These are phyloP conservation scores for Erpobdella octoculata DNA, from an alignment of 2,888 invertebrate species.

Conservation along the genomic window DNA sequence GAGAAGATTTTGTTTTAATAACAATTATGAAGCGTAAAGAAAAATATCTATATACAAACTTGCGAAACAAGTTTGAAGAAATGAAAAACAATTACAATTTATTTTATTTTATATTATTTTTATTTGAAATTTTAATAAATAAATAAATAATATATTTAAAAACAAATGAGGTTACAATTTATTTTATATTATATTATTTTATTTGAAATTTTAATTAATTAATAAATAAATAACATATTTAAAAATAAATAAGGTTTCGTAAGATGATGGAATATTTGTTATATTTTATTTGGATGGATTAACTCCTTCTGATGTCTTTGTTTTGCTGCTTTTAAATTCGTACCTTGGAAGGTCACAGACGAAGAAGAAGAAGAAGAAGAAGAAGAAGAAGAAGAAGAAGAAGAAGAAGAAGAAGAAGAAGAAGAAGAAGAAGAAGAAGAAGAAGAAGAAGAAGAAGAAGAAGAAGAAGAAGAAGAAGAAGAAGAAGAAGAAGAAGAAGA, in stretches of 20 bases:
- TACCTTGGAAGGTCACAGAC: neutral
- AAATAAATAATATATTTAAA: no score
- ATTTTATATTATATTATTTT: no score
- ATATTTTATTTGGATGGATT: neutral
- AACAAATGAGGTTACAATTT: no score
- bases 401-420: constrained; percentile 22
- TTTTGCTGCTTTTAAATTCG: neutral
- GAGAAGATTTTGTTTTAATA: no score
- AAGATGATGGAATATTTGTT: neutral
- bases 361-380: constrained; percentile 4
- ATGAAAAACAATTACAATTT: no score
- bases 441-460: constrained; percentile 1
- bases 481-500: constrained; percentile 5
- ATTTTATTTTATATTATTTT: no score
- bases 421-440: constrained; percentile 15
- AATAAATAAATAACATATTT: neutral
- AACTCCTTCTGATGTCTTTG: neutral
- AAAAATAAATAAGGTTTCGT: neutral
- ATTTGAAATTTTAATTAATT: no score
- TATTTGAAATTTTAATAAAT: no score
- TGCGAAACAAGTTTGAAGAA: no score
- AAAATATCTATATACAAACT: no score
- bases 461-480: neutral
- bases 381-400: constrained; percentile 2
- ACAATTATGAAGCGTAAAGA: no score